Conservation (phyloP, 2,797 vertebrate species). For the Dendrocincla fuliginosa region DNA sequence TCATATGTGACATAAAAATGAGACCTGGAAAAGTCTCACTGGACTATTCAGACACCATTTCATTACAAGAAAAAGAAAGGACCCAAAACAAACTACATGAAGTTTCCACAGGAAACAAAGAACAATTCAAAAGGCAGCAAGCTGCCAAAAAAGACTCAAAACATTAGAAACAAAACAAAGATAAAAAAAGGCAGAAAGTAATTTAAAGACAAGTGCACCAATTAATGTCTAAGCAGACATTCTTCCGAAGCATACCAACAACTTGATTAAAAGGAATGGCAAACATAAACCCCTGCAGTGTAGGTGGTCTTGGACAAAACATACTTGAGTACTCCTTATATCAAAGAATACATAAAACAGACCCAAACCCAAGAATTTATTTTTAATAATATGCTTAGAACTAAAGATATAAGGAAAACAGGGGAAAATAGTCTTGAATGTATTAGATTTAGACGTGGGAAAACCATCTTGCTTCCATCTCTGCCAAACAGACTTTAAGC, state of each 20-base stretch:
- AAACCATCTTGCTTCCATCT: background rate
- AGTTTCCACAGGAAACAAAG: slow-evolving; percentile 53
- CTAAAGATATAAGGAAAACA: background rate
- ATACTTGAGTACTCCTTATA: background rate
- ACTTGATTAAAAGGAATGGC: background rate
- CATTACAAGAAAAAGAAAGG: background rate
- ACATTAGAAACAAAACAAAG: background rate
- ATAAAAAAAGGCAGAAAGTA: background rate
- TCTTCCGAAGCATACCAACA: background rate
- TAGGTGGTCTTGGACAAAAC: background rate
- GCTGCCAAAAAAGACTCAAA: slow-evolving; percentile 22
- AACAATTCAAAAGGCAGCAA: slow-evolving; percentile 10
- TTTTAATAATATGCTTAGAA: background rate
- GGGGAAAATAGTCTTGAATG: background rate
- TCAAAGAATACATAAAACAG: background rate
- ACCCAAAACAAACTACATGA: background rate
- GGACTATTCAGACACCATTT: background rate
- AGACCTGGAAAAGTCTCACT: background rate
- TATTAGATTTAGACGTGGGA: background rate
- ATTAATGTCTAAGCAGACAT: background rate
- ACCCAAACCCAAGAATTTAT: background rate
- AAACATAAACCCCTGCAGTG: background rate
- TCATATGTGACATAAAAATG: background rate
- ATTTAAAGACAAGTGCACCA: background rate
- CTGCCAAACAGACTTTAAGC: background rate